Percentiles rank a stretch among this genome's conserved stretches.
phyloP scores from a whole-genome alignment of 2,888 invertebrate species.

The Drosophila koepferae region DNA sequence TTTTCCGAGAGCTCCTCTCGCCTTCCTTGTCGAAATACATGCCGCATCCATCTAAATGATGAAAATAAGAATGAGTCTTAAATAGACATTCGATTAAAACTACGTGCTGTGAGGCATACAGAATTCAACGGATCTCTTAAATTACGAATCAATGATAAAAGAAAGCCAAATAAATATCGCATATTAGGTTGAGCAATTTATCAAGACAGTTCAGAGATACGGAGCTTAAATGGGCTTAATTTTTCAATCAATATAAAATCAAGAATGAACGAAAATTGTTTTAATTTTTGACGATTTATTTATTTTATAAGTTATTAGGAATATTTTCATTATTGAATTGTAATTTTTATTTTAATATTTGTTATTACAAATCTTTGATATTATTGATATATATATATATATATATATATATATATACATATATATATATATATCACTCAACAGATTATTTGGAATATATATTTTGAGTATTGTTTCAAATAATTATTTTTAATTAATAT shows the following conservation, averaged over 20 bases:
- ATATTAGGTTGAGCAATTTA: slow-evolving; percentile 13
- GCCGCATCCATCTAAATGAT: slow-evolving; percentile 77
- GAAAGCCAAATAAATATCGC: not conserved
- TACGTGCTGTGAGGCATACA: slow-evolving; percentile 23
- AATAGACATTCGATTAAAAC: not conserved
- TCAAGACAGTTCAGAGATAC: slow-evolving; percentile 21
- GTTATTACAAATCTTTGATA: not conserved
- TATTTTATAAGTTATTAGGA: not conserved
- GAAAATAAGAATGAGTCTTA: not conserved
- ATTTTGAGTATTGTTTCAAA: not conserved
- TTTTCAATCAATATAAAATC: slow-evolving; percentile 12
- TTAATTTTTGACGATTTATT: not conserved
- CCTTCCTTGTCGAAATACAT: slow-evolving; percentile 76
- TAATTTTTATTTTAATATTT: not conserved
- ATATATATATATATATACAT: no score
- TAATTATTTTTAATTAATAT: not conserved
- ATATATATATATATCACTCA: no score
- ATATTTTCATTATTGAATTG: not conserved
- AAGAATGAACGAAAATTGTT: not conserved
- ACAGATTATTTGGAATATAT: not conserved
- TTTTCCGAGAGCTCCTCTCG: slow-evolving; percentile 66
- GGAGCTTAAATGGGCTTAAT: slow-evolving; percentile 22
- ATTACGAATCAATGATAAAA: not conserved
- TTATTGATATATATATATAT: no score
- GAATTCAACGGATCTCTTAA: not conserved